A percentile compares a stretch with the other conserved stretches of the same genome.
These are phyloP conservation scores for Scopus umbretta DNA, from an alignment of 2,113 vertebrate genomes.

Conservation along the genomic window DNA sequence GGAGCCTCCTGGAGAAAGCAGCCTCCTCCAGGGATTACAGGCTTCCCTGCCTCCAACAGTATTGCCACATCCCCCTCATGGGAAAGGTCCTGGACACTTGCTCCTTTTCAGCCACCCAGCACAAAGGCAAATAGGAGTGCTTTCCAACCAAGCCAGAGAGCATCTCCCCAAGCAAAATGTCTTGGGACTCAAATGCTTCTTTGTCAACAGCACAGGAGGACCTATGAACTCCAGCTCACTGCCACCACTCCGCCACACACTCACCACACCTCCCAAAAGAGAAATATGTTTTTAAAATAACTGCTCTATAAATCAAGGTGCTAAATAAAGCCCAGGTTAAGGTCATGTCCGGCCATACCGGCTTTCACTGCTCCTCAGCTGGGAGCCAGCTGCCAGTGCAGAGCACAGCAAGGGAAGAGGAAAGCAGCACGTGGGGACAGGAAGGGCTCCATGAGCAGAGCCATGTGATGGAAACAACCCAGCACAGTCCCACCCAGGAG, in stretches of 20 bases:
- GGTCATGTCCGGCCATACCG: conserved; percentile 17
- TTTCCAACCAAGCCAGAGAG: conserved; percentile 21
- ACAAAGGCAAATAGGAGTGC: neutral
- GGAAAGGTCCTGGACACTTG: neutral
- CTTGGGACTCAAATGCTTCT: neutral
- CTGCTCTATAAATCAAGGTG: conserved; percentile 21
- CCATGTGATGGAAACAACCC: neutral
- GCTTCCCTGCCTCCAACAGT: neutral
- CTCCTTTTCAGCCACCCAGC: neutral
- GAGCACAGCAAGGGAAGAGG: neutral
- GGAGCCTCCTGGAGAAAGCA: neutral
- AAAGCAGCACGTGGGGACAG: neutral
- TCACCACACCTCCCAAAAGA: conserved; percentile 35
- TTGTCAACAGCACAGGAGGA: neutral
- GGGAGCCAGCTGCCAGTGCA: neutral
- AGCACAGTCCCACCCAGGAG: neutral
- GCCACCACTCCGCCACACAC: neutral
- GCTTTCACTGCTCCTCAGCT: conserved; percentile 25
- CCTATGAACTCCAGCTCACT: neutral
- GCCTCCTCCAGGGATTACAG: neutral
- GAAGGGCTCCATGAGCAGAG: neutral
- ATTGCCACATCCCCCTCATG: neutral
- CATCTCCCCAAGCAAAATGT: neutral
- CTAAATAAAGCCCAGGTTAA: conserved; percentile 66
- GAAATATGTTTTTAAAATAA: conserved; percentile 46